These are phyloP conservation scores for Parnassius glacialis DNA, from an alignment of 2,888 invertebrate species.

Conservation along the genomic window DNA sequence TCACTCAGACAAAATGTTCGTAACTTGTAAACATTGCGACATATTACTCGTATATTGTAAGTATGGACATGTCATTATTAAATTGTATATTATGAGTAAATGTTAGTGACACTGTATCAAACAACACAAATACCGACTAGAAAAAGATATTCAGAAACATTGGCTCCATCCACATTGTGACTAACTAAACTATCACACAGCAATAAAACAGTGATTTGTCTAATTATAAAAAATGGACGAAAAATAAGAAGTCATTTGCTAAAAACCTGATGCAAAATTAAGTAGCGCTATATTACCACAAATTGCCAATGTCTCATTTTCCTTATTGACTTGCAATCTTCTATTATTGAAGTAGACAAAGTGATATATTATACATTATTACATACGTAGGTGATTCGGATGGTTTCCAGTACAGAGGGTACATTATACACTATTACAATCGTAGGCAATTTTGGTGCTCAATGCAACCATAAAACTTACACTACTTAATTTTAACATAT, in stretches of 20 bases:
- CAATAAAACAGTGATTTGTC: not conserved
- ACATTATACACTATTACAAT: no score
- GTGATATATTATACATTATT: no score
- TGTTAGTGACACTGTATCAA: slow-evolving; percentile 26
- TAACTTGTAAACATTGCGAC: slow-evolving; percentile 4
- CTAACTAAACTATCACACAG: slow-evolving; percentile 7
- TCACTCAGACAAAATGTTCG: slow-evolving; percentile 9
- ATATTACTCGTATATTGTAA: not conserved
- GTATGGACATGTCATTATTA: slow-evolving; percentile 15
- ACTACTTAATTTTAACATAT: not conserved
- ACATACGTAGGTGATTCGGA: no score
- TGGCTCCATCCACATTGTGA: not conserved
- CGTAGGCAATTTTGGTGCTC: not conserved
- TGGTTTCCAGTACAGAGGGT: no score
- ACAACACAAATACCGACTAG: slow-evolving; percentile 25
- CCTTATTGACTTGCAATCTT: no score
- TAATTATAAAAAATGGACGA: not conserved
- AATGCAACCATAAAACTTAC: not conserved
- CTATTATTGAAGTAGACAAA: no score
- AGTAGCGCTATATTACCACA: no score
- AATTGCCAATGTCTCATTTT: no score
- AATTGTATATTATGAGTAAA: slow-evolving; percentile 18
- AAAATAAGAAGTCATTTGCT: no score
- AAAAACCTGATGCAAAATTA: no score
- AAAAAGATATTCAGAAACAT: slow-evolving; percentile 2